These are phyloP conservation scores for Pipa parva DNA, from an alignment of 2,113 vertebrate species.

Conservation along the genomic window DNA sequence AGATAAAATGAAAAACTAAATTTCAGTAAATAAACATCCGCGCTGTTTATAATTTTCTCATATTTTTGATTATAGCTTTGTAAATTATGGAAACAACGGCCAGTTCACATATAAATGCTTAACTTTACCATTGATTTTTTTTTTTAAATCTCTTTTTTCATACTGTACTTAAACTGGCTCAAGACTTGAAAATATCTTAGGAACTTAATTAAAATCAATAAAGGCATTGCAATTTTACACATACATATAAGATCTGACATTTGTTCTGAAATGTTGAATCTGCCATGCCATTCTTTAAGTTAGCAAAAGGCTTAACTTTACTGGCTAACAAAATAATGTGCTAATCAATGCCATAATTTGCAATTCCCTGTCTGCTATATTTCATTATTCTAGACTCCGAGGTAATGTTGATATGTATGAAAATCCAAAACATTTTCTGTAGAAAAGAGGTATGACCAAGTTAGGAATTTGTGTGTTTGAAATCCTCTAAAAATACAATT, in stretches of 20 bases:
- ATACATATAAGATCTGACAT: constrained; percentile 29
- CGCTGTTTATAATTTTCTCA: no score
- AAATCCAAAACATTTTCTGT: not conserved
- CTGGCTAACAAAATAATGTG: not conserved
- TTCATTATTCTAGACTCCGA: not conserved
- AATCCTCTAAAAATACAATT: no score
- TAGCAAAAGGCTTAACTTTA: constrained; percentile 17
- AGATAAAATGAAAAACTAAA: no score
- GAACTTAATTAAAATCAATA: constrained; percentile 34
- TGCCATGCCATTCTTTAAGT: constrained; percentile 1
- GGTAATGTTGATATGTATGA: no score
- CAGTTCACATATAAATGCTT: no score
- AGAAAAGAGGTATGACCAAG: no score
- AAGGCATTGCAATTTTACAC: constrained; percentile 9
- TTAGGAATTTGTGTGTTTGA: no score
- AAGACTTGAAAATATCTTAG: not conserved
- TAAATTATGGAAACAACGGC: no score
- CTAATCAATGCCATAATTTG: not conserved
- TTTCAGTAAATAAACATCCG: no score
- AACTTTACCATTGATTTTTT: no score
- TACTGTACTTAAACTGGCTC: not conserved
- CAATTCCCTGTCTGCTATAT: not conserved
- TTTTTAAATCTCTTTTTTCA: not conserved
- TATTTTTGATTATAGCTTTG: no score
- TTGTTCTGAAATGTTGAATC: constrained; percentile 15